Base-by-base conservation (phyloP, 1,140 invertebrate species). In the Diachasmimorpha longicaudata region DNA sequence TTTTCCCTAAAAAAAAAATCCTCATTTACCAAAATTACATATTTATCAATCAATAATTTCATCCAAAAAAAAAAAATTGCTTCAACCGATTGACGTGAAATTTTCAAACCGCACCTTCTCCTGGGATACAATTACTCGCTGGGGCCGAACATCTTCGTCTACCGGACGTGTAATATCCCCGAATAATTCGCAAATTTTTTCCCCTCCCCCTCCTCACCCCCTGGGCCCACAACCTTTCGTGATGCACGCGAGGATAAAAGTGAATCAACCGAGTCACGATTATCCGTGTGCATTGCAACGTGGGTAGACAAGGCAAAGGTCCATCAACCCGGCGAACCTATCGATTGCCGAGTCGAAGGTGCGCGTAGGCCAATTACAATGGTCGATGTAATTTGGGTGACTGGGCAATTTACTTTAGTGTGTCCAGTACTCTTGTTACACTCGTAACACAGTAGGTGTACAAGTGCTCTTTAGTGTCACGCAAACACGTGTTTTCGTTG, bases 301-400 rank as follows among this genome's bases (percentile, higher is more conserved):
- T 11, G 58, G 23, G 21, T 23, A 31, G 58, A 63, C 23, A 63
- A 63, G 58, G 14, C 58, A 25, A 63, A 31, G 66, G 67, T 66
- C 68, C 74, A 31, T 75, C 66, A 75, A 75, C 73, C 73, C 73
- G 36, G 48, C 42, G 70, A 44, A 36, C 63, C 52, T 76, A 76
- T 76, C 74, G 74, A 76, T 71, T 36, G 8, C 4, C 36, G 21
- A 11, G 46, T 70, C 70, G 14, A 21, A 70, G 46, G 36, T 19
- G 52, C 69, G 68, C 46, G 44, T 55, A 70, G 31, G 36, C 55
- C 68, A 75, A 76, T 76, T 70, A 76, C 74, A 13, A 31, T 9
- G 21, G 69, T 66, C 74, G 69, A 42, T 71, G 66, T 48, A 44
- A 76, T 76, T 76, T 63, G 31, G 48, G 37, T 76, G 36, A 76